Evolutionary conservation across 2,888 invertebrate genomes (phyloP), one percentile per base, ranked within the genome.

Genomic region (Andrena hattorfiana): DNA sequence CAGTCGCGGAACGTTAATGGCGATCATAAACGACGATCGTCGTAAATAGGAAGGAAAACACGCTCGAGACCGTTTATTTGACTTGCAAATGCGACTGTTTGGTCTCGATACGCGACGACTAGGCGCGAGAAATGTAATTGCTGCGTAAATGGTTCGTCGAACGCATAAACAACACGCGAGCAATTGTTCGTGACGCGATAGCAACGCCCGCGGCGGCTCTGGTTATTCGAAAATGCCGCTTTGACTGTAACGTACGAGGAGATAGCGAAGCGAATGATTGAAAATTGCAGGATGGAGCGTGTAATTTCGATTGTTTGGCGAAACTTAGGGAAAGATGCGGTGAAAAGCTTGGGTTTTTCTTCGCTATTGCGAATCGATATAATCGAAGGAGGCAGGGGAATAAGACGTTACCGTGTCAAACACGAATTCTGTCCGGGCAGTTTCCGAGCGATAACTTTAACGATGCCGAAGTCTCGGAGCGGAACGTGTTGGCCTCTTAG

Each of bases 351-450:
- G 49, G 13, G 59, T 16, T 32, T 62, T 32, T 54, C 54, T 35
- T 28, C 16, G 51, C 42, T 30, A 51, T 66, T 26, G 72, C 66
- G 66, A 66, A 82, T 78, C 83, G 74, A 82, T 79, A 82, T 79
- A 69, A 84, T 71, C 54, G 49, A 30, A 28, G 60, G 54, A 28
- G 81, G 77, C 56, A 35, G 70, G 77, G 51, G 84, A 85, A 64
- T 88, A 83, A 90, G 85, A 89, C 84, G 82, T 90, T 85, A 76
- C 71, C 75, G 73, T 77, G 83, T 82, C 70, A 69, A 84, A 83
- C 81, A 86, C 78, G 87, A 86, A 82, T 88, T 81, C 85, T 83
- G 69, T 83, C 74, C 80, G 75, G 32, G 72, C 49, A 48, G 72
- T 73, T 72, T 79, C 72, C 42, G 30, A 30, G 62, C 76, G 71